Evolutionary conservation across 2,113 vertebrate species (phyloP).

Genomic region (Euleptes europaea): DNA sequence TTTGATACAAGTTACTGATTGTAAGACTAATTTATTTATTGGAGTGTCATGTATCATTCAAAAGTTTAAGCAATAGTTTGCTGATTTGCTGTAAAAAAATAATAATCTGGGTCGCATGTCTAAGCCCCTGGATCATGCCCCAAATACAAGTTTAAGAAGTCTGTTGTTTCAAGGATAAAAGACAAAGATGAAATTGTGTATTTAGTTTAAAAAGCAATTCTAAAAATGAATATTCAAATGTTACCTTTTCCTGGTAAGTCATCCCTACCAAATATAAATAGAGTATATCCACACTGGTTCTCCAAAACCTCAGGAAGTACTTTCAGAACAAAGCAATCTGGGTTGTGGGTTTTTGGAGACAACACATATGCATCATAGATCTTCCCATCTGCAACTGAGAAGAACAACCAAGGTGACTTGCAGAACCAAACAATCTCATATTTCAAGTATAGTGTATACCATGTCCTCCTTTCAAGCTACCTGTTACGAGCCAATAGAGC

Average conservation of each 20-base stretch:
- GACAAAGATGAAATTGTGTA: no score
- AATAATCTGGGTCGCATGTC: no score
- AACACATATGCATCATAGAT: conserved; percentile 86
- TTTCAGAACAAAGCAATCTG: conserved; percentile 75
- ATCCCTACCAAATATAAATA: conserved; percentile 84
- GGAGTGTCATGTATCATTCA: no score
- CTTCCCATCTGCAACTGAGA: conserved; percentile 82
- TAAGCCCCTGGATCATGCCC: no score
- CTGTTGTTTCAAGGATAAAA: no score
- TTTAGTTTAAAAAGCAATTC: not conserved
- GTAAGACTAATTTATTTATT: no score
- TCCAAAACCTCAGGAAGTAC: conserved; percentile 83
- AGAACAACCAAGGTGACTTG: not conserved
- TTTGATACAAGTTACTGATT: no score
- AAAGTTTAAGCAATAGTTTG: no score
- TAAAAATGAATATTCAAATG: not conserved
- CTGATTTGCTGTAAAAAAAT: no score
- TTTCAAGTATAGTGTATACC: not conserved
- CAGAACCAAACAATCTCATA: not conserved
- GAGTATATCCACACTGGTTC: conserved; percentile 79
- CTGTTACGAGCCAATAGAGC: not conserved
- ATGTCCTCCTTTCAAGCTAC: not conserved
- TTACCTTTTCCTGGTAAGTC: conserved; percentile 81
- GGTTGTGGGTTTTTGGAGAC: conserved; percentile 68
- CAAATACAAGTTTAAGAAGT: no score